Base-by-base conservation (phyloP, 1,140 invertebrate species). In the Pygmarrhopalites habei region DNA sequence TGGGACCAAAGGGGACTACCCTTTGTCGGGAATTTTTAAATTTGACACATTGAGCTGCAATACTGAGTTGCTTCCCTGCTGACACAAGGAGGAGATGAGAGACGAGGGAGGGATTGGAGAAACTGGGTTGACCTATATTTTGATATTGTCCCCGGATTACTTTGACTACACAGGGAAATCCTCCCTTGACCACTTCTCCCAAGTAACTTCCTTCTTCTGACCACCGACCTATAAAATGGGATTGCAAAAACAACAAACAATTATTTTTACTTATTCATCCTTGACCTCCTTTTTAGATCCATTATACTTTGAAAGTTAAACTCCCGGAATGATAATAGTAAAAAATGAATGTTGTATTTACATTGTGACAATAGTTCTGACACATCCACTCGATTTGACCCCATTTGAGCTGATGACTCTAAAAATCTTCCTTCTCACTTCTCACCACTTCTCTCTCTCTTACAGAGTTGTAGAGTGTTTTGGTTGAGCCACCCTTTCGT, bases 121-220 rank as follows among this genome's bases (percentile, higher is more conserved):
- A 75, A 0, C 89, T 89, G 5, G 90, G 88, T 19, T 90, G 88
- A 3, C 91, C 91, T 15, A 95, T 80, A 26, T 87, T 87, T 58
- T 88, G 85, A 78, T 93, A 95, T 74, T 93, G 90, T 58, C 92
- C 92, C 77, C 94, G 92, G 62, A 89, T 86, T 68, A 95, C 89
- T 78, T 91, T 92, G 60, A 88, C 89, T 65, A 95, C 85, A 67
- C 84, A 85, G 10, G 92, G 92, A 55, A 93, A 77, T 49, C 84
- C 81, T 46, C 51, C 53, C 72, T 89, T 90, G 70, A 82, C 80
- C 29, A 89, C 83, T 72, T 92, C 89, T 66, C 85, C 82, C 21
- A 92, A 79, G 71, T 88, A 86, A 64, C 82, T 82, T 7, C 83
- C 83, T 71, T 89, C 86, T 70, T 90, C 88, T 53, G 84, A 82